A percentile compares a stretch with the other conserved stretches of the same genome.
These are phyloP conservation scores for Scortum barcoo DNA, from an alignment of 2,113 vertebrate species.

Conservation along the genomic window DNA sequence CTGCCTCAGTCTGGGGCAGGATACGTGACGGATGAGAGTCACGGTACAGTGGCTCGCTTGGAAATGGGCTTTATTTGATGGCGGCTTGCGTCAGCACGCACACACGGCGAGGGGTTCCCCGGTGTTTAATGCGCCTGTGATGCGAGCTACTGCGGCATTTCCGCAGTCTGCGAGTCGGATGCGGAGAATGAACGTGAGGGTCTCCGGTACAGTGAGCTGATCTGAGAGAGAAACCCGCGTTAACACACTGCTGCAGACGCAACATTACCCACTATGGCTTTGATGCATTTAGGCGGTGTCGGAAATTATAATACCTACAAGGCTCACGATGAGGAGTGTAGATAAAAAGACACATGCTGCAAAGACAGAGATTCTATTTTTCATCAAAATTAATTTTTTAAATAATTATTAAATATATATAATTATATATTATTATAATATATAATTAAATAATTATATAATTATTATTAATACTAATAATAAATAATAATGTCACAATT, in stretches of 20 bases:
- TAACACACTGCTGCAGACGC: constrained; percentile 8
- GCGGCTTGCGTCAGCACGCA: constrained; percentile 53
- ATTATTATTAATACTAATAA: too few relatives aligned
- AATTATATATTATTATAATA: too few relatives aligned
- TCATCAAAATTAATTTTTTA: too few relatives aligned
- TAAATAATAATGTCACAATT: neutral
- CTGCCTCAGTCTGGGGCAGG: too few relatives aligned
- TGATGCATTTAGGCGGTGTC: constrained; percentile 18
- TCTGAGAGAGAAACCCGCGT: constrained; percentile 18
- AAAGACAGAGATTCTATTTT: neutral
- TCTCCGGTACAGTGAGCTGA: constrained; percentile 4
- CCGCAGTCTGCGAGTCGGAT: neutral
- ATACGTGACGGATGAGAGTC: neutral
- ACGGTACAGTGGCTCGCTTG: neutral
- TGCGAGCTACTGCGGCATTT: constrained; percentile 20
- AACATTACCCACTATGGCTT: constrained; percentile 1
- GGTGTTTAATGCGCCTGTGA: constrained; percentile 24
- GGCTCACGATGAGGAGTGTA: neutral
- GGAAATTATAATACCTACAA: neutral
- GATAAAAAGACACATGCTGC: neutral
- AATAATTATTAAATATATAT: too few relatives aligned
- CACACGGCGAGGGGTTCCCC: constrained; percentile 59
- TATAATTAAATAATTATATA: too few relatives aligned
- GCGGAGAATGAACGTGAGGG: constrained; percentile 7
- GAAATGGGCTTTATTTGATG: constrained; percentile 30